Conservation (phyloP, 2,888 invertebrate genomes). For the Hemaris fuciformis region DNA sequence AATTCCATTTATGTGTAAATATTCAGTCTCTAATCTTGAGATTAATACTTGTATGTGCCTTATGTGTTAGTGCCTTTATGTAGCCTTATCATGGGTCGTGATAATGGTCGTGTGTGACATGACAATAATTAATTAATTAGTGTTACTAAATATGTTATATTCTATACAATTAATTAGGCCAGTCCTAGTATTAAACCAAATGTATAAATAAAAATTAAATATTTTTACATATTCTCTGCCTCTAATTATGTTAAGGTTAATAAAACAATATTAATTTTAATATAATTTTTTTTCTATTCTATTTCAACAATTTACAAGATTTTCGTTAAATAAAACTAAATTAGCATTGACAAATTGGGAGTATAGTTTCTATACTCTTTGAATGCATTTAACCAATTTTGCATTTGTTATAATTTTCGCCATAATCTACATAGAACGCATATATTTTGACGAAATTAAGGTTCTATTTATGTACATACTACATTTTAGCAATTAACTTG, state of each 20-base stretch:
- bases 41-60: slow-evolving; percentile 40
- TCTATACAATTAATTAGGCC: slow-evolving; percentile 10
- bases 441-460: neutral
- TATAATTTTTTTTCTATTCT: slow-evolving; percentile 27
- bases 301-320: slow-evolving; percentile 16
- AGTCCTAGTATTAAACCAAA: slow-evolving; percentile 20
- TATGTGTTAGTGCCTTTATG: slow-evolving; percentile 33
- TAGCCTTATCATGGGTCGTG: slow-evolving; percentile 17
- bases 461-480: neutral
- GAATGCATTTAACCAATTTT: slow-evolving; percentile 49
- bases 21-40: slow-evolving; percentile 8
- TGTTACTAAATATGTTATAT: neutral
- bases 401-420: slow-evolving; percentile 20
- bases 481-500: no score
- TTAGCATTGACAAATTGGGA: slow-evolving; percentile 66
- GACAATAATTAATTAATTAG: slow-evolving; percentile 27
- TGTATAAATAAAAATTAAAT: slow-evolving; percentile 28
- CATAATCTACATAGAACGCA: neutral
- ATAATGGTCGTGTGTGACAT: slow-evolving; percentile 46
- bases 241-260: slow-evolving; percentile 6
- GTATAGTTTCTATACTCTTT: slow-evolving; percentile 71
- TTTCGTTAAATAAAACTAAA: neutral
- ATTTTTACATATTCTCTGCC: slow-evolving; percentile 17
- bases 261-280: slow-evolving; percentile 31
- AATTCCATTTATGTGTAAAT: neutral